Conservation (phyloP, 2,888 invertebrate species). For the Trichogramma evanescens region DNA sequence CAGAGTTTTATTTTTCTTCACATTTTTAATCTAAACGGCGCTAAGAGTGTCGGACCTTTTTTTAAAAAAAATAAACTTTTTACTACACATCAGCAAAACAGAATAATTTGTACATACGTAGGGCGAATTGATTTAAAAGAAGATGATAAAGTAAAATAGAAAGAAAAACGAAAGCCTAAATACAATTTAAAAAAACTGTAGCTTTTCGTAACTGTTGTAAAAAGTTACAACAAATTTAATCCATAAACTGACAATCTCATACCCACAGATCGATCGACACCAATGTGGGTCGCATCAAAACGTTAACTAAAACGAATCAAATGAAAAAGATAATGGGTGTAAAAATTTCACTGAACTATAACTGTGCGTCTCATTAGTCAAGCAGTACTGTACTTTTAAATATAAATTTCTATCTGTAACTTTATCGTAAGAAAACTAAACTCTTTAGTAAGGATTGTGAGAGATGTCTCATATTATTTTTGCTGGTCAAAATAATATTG, state of each 20-base stretch:
- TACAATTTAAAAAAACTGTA: conserved; percentile 5
- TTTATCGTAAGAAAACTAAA: too few relatives aligned
- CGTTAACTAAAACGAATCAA: conserved; percentile 4
- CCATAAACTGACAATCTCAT: conserved; percentile 11
- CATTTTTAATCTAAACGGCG: too few relatives aligned
- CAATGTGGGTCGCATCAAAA: not conserved
- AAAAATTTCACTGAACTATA: not conserved
- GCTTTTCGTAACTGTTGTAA: conserved; percentile 13
- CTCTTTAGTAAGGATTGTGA: too few relatives aligned
- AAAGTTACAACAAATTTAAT: conserved; percentile 2
- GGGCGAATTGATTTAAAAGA: conserved; percentile 21
- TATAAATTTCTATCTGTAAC: too few relatives aligned
- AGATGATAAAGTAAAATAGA: conserved; percentile 16
- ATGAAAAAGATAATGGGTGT: not conserved
- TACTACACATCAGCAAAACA: too few relatives aligned
- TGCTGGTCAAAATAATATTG: not conserved
- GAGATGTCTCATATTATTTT: too few relatives aligned
- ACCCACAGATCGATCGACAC: not conserved
- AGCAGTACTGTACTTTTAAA: too few relatives aligned
- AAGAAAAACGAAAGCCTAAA: conserved; percentile 14
- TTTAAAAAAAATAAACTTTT: too few relatives aligned
- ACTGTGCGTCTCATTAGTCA: too few relatives aligned
- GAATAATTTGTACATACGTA: conserved; percentile 10
- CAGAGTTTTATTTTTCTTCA: too few relatives aligned
- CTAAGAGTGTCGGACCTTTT: too few relatives aligned